These are phyloP conservation scores for Siniperca undulata DNA, from an alignment of 2,797 vertebrate species.

Conservation along the genomic window DNA sequence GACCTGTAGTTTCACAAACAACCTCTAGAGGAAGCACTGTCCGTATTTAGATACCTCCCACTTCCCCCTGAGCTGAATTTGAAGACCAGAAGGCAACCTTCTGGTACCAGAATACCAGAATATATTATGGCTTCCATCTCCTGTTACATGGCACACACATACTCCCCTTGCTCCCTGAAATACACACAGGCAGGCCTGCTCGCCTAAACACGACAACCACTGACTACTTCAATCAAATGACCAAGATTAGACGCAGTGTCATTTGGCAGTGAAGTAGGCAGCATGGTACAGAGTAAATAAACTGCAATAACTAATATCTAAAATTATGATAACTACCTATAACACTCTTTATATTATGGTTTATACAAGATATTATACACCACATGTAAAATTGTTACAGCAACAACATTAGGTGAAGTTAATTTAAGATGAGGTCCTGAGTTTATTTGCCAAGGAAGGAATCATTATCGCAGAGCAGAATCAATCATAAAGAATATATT, in stretches of 20 bases:
- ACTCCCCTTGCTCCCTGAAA: constrained; percentile 68
- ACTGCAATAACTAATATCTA: constrained; percentile 3
- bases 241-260: constrained; percentile 26
- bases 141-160: constrained; percentile 65
- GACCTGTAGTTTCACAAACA: constrained; percentile 55
- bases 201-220: constrained; percentile 29
- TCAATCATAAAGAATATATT: background rate
- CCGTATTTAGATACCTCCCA: constrained; percentile 7
- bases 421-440: background rate
- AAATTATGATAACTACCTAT: background rate
- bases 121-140: constrained; percentile 69
- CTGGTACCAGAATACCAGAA: constrained; percentile 70
- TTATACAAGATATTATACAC: background rate
- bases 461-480: background rate
- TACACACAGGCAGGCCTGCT: constrained; percentile 60
- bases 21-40: constrained; percentile 70
- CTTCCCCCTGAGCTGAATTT: constrained; percentile 44
- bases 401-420: background rate
- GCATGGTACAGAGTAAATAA: constrained; percentile 18
- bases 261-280: constrained; percentile 11
- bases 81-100: constrained; percentile 50
- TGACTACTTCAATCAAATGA: constrained; percentile 36
- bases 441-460: background rate
- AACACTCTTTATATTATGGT: background rate
- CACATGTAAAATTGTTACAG: background rate